A percentile compares a stretch with the other conserved stretches of the same genome.
Conservation (phyloP, 2,113 vertebrate species). For the Zosterops lateralis region DNA sequence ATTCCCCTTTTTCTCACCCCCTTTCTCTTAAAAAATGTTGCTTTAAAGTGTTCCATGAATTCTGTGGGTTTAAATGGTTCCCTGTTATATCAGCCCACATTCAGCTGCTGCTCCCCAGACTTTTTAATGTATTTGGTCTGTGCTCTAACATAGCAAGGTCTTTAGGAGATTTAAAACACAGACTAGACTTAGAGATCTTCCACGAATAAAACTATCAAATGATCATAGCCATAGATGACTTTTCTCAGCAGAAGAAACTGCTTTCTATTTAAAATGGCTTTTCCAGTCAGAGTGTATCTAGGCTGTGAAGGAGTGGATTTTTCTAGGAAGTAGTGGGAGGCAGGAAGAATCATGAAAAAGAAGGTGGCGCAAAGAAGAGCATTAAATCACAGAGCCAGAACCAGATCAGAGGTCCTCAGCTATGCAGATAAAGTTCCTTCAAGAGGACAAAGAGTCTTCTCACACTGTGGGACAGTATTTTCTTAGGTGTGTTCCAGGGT, state of each 20-base stretch:
- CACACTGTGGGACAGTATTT: not conserved
- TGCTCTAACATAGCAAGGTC: not conserved
- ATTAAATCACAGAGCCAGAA: not conserved
- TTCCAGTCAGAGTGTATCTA: not conserved
- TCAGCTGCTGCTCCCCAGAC: not conserved
- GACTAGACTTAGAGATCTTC: not conserved
- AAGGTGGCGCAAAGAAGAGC: not conserved
- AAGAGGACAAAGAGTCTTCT: not conserved
- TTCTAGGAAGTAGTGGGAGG: slow-evolving; percentile 39
- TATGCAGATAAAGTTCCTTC: not conserved
- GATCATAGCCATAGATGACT: not conserved
- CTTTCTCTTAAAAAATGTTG: not conserved
- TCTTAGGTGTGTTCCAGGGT: not conserved
- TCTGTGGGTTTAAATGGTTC: not conserved
- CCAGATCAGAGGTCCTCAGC: not conserved
- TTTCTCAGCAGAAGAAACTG: not conserved
- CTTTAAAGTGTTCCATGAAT: not conserved
- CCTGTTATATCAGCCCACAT: not conserved
- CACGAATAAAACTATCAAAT: not conserved
- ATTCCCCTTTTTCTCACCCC: not conserved
- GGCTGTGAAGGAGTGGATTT: not conserved
- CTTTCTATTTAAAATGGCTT: slow-evolving; percentile 10
- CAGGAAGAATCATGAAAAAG: slow-evolving; percentile 6
- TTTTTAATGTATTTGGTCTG: not conserved
- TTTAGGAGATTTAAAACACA: not conserved